Evolutionary conservation across 2,797 vertebrate genomes (phyloP).

Genomic region (Manis pentadactyla): DNA sequence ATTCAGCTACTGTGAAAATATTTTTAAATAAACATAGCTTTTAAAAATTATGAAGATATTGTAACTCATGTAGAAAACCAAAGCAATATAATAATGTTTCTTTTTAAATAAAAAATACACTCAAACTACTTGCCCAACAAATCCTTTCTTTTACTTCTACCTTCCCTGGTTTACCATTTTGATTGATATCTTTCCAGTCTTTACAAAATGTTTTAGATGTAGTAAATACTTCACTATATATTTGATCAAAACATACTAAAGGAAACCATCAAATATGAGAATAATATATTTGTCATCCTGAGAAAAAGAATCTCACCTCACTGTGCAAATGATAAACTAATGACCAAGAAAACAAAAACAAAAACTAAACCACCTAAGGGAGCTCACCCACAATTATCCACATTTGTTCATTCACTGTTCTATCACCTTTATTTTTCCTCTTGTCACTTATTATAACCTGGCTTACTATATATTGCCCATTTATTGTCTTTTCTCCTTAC

Average conservation of each 20-base stretch:
- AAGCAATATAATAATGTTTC: conserved; percentile 16
- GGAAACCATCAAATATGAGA: neutral
- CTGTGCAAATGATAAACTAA: neutral
- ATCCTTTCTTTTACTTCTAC: neutral
- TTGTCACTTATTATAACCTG: neutral
- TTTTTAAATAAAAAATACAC: neutral
- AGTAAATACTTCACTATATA: neutral
- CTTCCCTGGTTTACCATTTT: neutral
- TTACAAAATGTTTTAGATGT: conserved; percentile 1
- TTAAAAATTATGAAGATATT: conserved; percentile 4
- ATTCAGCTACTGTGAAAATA: conserved; percentile 39
- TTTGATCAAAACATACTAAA: neutral
- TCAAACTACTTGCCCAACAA: neutral
- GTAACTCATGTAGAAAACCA: neutral
- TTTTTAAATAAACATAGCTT: neutral
- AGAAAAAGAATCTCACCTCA: neutral
- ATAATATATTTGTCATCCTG: neutral
- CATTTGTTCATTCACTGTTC: neutral
- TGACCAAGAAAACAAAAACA: neutral
- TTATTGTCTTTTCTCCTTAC: neutral
- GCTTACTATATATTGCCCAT: neutral
- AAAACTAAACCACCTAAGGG: neutral
- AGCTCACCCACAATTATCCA: neutral
- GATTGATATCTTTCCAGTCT: neutral
- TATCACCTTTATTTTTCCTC: neutral